Conservation (phyloP, 2,113 vertebrate species). For the Nettapus auritus region DNA sequence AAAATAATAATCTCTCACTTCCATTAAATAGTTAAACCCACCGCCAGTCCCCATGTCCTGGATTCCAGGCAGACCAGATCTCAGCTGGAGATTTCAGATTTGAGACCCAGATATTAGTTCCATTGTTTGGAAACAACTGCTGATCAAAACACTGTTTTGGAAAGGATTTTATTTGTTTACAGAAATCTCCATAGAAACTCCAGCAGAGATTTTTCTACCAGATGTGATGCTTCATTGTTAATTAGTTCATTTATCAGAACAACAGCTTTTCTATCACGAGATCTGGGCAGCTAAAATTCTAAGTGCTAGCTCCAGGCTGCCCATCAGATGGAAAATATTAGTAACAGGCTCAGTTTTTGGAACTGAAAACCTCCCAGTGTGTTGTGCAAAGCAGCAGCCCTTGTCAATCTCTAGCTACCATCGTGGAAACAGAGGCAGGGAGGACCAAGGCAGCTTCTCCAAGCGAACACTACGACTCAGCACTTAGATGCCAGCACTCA, state of each 20-base stretch:
- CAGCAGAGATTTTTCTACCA: slow-evolving; percentile 3
- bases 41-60: neutral
- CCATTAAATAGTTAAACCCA: neutral
- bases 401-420: neutral
- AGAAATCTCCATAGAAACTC: slow-evolving; percentile 45
- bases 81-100: neutral
- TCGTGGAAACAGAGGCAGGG: neutral
- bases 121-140: neutral
- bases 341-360: neutral
- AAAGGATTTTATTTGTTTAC: slow-evolving; percentile 47
- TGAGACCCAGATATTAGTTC: neutral
- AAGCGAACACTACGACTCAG: rapidly evolving
- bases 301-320: neutral
- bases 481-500: neutral
- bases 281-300: slow-evolving; percentile 1
- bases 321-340: slow-evolving; percentile 44
- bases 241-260: slow-evolving; percentile 20
- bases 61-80: neutral
- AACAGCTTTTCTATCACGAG: neutral
- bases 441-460: neutral
- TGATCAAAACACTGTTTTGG: slow-evolving; percentile 30
- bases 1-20: too few species aligned
- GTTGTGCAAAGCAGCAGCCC: neutral
- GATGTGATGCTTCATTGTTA: slow-evolving; percentile 27
- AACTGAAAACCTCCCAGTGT: neutral